phyloP scores from a whole-genome alignment of 2,797 vertebrate genomes.

The Phrynocephalus forsythii region DNA sequence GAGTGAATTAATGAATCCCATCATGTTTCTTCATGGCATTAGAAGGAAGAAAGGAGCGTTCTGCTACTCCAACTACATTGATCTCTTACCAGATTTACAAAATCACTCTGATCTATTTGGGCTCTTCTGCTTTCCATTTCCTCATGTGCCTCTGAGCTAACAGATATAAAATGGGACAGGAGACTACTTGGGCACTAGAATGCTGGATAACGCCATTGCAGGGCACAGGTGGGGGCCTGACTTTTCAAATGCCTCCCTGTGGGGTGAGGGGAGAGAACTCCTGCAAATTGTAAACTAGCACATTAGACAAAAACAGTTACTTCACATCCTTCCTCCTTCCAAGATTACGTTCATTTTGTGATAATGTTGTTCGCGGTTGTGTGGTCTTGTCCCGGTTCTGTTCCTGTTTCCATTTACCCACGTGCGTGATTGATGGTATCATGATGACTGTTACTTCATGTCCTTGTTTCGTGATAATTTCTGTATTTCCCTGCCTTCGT shows the following conservation, averaged over 20 bases:
- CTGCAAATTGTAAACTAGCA: background rate
- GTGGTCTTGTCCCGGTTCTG: too few relatives aligned
- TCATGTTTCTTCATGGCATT: conserved; percentile 56
- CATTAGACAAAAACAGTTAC: background rate
- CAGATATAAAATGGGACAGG: background rate
- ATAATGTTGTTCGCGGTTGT: too few relatives aligned
- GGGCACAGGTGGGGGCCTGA: background rate
- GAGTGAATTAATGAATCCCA: conserved; percentile 69
- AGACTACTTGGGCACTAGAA: background rate
- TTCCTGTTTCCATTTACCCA: too few relatives aligned
- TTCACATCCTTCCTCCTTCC: too few relatives aligned
- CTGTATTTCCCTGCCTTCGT: too few relatives aligned
- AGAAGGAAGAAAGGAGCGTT: conserved; percentile 7
- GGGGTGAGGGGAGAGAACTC: too few relatives aligned
- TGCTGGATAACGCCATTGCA: background rate
- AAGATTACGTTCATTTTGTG: too few relatives aligned
- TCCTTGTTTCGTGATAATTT: too few relatives aligned
- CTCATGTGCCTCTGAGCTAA: background rate
- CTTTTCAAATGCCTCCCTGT: background rate
- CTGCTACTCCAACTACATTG: conserved; percentile 1
- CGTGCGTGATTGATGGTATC: too few relatives aligned
- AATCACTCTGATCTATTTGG: background rate
- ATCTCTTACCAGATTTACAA: background rate
- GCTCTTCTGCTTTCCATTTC: conserved; percentile 5
- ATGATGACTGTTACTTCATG: too few relatives aligned